These are phyloP conservation scores for Sceloporus undulatus DNA, from an alignment of 2,113 vertebrate species.

Conservation along the genomic window DNA sequence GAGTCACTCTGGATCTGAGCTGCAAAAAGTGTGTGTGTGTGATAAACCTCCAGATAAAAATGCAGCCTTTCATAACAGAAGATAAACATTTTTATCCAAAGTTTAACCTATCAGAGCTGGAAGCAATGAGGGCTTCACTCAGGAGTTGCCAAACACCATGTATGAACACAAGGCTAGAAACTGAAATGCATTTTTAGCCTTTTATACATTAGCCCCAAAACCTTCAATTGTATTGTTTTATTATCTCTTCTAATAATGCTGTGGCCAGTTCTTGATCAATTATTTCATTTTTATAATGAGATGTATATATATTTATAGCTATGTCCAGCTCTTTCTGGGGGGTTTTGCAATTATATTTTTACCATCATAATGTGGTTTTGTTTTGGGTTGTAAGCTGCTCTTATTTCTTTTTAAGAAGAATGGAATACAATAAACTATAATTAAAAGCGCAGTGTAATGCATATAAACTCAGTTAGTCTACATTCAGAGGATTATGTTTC, in stretches of 20 bases:
- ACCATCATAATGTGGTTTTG: neutral
- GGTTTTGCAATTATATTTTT: neutral
- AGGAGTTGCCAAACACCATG: too few relatives aligned
- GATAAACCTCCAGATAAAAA: too few relatives aligned
- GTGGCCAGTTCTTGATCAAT: neutral
- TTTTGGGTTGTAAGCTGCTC: neutral
- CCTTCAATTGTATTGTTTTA: neutral
- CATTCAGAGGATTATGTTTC: neutral
- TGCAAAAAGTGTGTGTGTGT: too few relatives aligned
- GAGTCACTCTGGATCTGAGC: too few relatives aligned
- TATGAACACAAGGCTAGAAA: too few relatives aligned
- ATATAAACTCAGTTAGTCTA: neutral
- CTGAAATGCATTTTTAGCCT: too few relatives aligned
- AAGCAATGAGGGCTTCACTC: too few relatives aligned
- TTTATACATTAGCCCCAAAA: neutral
- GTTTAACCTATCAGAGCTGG: too few relatives aligned
- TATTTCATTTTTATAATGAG: neutral
- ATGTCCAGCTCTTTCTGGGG: neutral
- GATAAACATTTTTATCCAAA: too few relatives aligned
- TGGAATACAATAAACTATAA: neutral
- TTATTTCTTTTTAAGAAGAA: neutral
- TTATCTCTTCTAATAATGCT: neutral
- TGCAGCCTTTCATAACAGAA: too few relatives aligned
- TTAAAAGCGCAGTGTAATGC: neutral
- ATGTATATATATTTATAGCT: neutral